These are phyloP conservation scores for Alcedo atthis DNA, from an alignment of 2,797 vertebrate genomes.

Conservation along the genomic window DNA sequence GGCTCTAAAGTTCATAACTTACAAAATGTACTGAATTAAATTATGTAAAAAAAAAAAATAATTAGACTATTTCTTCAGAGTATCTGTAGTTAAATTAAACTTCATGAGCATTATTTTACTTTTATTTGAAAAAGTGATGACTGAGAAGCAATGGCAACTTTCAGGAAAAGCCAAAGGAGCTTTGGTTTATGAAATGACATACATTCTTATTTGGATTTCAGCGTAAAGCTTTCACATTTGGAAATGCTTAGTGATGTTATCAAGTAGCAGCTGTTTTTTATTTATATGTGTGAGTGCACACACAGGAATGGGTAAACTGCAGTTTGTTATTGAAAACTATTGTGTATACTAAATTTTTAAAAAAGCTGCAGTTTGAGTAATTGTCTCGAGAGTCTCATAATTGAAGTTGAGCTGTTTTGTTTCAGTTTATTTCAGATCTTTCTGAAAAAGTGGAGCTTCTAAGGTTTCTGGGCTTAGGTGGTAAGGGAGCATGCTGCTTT, in stretches of 20 bases:
- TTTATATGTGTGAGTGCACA: not conserved
- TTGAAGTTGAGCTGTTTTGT: not conserved
- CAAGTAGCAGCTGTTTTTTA: constrained; percentile 21
- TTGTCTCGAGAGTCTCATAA: not conserved
- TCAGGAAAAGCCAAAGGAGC: not conserved
- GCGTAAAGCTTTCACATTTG: not conserved
- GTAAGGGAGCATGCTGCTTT: not conserved
- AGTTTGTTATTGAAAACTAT: not conserved
- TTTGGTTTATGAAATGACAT: constrained; percentile 1
- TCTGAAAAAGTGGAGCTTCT: not conserved
- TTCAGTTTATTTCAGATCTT: not conserved
- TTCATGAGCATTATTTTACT: not conserved
- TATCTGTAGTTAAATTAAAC: not conserved
- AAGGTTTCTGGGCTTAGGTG: not conserved
- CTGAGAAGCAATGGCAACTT: not conserved
- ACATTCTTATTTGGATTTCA: not conserved
- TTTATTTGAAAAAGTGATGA: not conserved
- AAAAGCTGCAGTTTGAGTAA: not conserved
- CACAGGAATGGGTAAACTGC: constrained; percentile 4
- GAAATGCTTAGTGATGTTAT: constrained; percentile 24
- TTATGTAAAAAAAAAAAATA: not conserved
- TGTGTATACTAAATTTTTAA: not conserved
- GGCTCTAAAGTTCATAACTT: not conserved
- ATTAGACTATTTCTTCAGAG: not conserved
- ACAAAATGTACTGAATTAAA: not conserved